Percentiles rank a stretch among this genome's conserved stretches.
These are phyloP conservation scores for Gymnobelideus leadbeateri DNA, from an alignment of 2,113 vertebrate species.

Conservation along the genomic window DNA sequence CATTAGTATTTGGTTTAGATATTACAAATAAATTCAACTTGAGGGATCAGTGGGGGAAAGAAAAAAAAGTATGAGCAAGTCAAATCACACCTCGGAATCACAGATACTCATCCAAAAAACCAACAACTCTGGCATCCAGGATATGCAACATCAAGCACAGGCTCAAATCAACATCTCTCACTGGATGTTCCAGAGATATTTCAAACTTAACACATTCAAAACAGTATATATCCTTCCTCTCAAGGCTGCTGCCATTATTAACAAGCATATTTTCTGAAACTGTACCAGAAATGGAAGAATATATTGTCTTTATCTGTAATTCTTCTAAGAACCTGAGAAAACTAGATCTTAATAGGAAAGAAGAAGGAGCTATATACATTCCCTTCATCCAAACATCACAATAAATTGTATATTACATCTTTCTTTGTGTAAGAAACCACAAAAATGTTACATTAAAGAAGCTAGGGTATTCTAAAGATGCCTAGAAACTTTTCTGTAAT, in stretches of 20 bases:
- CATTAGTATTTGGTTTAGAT: no score
- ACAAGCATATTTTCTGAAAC: not conserved
- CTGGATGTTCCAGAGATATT: not conserved
- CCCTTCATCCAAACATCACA: not conserved
- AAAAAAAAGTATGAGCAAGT: no score
- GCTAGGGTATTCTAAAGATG: not conserved
- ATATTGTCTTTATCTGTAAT: conserved; percentile 13
- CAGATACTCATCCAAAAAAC: not conserved
- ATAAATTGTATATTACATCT: not conserved
- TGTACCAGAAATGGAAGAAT: not conserved
- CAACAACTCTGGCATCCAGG: not conserved
- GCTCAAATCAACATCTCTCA: not conserved
- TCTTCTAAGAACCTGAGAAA: not conserved
- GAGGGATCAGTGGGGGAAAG: no score
- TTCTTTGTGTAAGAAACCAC: conserved; percentile 3
- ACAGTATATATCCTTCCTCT: not conserved
- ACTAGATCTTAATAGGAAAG: not conserved
- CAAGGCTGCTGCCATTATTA: not conserved
- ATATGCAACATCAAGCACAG: not conserved
- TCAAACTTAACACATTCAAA: not conserved
- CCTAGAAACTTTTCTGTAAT: not conserved
- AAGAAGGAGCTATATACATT: not conserved
- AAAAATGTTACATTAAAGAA: not conserved
- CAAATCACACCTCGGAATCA: no score
- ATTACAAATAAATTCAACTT: no score